These are phyloP conservation scores for Enhydra lutris DNA, from an alignment of 2,113 vertebrate species.

Conservation along the genomic window DNA sequence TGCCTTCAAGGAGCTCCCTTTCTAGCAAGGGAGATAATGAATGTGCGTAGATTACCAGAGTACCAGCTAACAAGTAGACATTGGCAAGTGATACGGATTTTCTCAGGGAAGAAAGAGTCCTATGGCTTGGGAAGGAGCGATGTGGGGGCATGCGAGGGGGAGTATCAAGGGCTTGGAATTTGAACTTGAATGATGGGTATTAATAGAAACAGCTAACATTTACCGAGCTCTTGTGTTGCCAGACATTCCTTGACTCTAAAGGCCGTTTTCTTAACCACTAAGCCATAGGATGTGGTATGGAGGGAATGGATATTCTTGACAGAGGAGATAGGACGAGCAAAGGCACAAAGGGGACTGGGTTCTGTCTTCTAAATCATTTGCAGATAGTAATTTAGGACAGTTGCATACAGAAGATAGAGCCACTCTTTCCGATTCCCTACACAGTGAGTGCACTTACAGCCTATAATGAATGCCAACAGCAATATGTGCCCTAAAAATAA, in stretches of 20 bases:
- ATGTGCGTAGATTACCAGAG: background rate
- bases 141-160: background rate
- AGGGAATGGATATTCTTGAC: background rate
- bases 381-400: background rate
- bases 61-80: background rate
- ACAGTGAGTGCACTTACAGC: background rate
- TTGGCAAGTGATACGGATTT: background rate
- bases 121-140: background rate
- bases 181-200: background rate
- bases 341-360: background rate
- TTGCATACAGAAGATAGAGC: background rate
- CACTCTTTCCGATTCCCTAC: background rate
- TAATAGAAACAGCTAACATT: background rate
- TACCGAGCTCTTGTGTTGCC: background rate
- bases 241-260: background rate
- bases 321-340: background rate
- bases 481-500: background rate
- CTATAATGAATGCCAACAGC: background rate
- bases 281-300: background rate
- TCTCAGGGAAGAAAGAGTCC: background rate
- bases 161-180: background rate
- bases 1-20: background rate
- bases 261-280: background rate
- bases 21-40: background rate
- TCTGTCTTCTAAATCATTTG: slow-evolving; percentile 2